Conservation (phyloP, 2,797 vertebrate species). For the Psittacula derbiana region DNA sequence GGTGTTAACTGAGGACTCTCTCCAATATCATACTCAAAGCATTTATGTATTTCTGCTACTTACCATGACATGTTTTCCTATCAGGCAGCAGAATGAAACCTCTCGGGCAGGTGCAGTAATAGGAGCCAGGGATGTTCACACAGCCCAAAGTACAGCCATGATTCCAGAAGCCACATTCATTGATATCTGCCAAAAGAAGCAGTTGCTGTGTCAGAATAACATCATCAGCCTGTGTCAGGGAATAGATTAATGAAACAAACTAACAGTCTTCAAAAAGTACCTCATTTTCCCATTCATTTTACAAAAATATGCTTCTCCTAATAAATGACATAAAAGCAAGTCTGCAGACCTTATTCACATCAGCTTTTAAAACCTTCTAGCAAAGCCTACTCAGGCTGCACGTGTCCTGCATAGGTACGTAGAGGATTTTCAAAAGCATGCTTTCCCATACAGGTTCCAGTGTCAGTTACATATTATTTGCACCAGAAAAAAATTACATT, state of each 20-base stretch:
- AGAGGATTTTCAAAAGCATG: not conserved
- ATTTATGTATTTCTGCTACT: not conserved
- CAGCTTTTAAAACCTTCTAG: not conserved
- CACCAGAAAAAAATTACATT: not conserved
- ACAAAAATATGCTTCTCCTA: not conserved
- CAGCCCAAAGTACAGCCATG: constrained; percentile 95
- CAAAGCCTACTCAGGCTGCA: not conserved
- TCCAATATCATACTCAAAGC: fast-evolving
- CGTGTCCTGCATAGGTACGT: fast-evolving
- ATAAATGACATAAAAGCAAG: not conserved
- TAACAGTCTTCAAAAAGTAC: not conserved
- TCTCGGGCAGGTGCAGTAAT: constrained; percentile 89
- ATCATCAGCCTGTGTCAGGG: not conserved
- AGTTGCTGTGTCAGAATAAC: not conserved
- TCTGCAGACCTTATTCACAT: not conserved
- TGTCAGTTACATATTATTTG: not conserved
- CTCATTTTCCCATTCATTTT: not conserved
- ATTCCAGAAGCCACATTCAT: constrained; percentile 91
- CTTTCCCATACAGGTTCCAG: not conserved
- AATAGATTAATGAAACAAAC: not conserved
- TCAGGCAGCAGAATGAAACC: constrained; percentile 89
- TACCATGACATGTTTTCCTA: constrained; percentile 88
- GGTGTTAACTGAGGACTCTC: not conserved
- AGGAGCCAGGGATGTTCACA: constrained; percentile 92
- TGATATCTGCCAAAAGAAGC: constrained; percentile 81